Evolutionary conservation across 35 echinoderm and acorn worm species (phyloP).

Genomic region (Ptychodera flava): DNA sequence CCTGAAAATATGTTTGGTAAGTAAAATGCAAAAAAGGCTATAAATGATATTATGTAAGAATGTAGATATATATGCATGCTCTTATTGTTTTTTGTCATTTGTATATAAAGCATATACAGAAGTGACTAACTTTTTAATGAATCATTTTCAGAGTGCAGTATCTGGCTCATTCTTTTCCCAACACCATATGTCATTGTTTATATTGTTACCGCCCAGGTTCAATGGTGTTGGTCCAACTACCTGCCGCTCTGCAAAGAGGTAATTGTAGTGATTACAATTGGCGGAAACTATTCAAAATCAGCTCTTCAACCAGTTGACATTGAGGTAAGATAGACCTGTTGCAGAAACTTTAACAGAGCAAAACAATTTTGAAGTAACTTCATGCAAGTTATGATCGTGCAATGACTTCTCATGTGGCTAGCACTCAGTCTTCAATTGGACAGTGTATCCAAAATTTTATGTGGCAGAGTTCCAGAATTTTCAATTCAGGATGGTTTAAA

Average conservation of each 20-base stretch:
- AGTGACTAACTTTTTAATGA: no score
- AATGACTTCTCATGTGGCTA: neutral
- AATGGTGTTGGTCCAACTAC: constrained; percentile 60
- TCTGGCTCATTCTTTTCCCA: no score
- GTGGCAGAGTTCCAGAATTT: neutral
- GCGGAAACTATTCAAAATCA: constrained; percentile 68
- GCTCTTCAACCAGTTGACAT: constrained; percentile 48
- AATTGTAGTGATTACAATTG: constrained; percentile 32
- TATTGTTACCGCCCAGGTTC: constrained; percentile 19
- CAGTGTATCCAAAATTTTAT: neutral
- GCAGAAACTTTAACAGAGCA: no score
- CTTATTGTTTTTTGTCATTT: neutral
- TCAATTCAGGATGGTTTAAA: neutral
- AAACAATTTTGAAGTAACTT: neutral
- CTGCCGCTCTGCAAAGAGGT: constrained; percentile 12
- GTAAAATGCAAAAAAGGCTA: neutral
- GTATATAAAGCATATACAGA: neutral
- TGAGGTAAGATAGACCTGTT: no score
- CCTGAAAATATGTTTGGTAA: constrained; percentile 63
- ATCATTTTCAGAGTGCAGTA: no score
- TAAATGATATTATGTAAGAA: neutral
- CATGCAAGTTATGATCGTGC: neutral
- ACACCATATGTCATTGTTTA: neutral
- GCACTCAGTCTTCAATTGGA: neutral
- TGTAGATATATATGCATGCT: neutral